A percentile compares a stretch with the other conserved stretches of the same genome.
phyloP scores from a whole-genome alignment of 2,888 invertebrate species.

The Lithosia quadra region DNA sequence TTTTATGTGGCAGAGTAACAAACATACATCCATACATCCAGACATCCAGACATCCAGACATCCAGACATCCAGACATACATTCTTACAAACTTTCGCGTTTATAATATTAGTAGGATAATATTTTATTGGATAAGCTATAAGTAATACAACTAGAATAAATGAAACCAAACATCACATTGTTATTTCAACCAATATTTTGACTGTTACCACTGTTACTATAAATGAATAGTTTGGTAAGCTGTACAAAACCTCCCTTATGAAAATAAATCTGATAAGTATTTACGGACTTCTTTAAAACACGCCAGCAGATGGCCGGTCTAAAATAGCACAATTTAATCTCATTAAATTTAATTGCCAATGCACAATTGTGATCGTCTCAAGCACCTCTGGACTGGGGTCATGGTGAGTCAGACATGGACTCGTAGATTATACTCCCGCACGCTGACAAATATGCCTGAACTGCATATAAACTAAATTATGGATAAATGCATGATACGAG shows the following conservation, averaged over 20 bases:
- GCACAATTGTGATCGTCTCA: slow-evolving; percentile 76
- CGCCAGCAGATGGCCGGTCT: slow-evolving; percentile 68
- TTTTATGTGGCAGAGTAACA: no score
- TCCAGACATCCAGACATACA: no score
- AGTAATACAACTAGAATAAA: no score
- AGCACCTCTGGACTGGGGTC: slow-evolving; percentile 74
- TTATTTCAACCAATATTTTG: no score
- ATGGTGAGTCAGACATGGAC: slow-evolving; percentile 68
- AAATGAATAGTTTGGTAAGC: no score
- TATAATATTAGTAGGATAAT: no score
- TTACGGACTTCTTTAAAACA: slow-evolving; percentile 59
- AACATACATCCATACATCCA: no score
- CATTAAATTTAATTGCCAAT: slow-evolving; percentile 81
- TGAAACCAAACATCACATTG: no score
- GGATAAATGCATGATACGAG: slow-evolving; percentile 57
- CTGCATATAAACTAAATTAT: slow-evolving; percentile 66
- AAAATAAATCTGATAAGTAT: slow-evolving; percentile 66
- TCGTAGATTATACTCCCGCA: slow-evolving; percentile 35
- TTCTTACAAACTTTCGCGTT: no score
- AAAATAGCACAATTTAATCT: slow-evolving; percentile 82
- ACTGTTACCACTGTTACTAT: no score
- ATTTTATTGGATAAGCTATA: no score
- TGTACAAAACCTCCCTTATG: slow-evolving; percentile 58
- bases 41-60: no score
- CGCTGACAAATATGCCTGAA: slow-evolving; percentile 52